These are phyloP conservation scores for Pristis pectinata DNA, from an alignment of 2,797 vertebrate genomes.

Conservation along the genomic window DNA sequence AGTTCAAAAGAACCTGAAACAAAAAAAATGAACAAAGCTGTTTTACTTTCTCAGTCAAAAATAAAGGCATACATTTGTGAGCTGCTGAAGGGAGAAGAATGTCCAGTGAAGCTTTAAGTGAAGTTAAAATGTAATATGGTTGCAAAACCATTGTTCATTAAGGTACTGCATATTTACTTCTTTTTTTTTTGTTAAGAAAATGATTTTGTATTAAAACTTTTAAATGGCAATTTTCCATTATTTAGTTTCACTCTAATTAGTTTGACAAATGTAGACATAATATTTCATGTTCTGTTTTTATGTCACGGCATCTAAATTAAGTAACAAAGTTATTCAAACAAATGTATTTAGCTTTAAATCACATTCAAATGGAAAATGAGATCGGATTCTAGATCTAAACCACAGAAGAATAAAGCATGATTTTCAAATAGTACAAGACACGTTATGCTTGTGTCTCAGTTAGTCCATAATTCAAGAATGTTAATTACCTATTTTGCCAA, in stretches of 20 bases:
- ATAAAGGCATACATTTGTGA: neutral
- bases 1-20: neutral
- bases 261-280: conserved; percentile 7
- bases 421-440: neutral
- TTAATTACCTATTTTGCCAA: neutral
- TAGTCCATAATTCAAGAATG: neutral
- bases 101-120: neutral
- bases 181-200: neutral
- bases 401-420: neutral
- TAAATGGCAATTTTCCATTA: neutral
- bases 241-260: neutral
- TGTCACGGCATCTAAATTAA: neutral
- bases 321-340: neutral
- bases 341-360: neutral
- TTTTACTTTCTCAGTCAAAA: neutral
- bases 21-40: neutral
- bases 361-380: neutral
- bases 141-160: neutral
- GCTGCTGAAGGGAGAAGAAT: neutral
- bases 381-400: no score
- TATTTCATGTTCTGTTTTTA: neutral
- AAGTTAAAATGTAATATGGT: neutral
- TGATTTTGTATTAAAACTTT: neutral
- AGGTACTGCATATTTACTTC: neutral
- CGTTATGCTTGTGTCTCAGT: neutral